Evolutionary conservation across 2,797 vertebrate species (phyloP).

Genomic region (Lithobates sylvaticus): DNA sequence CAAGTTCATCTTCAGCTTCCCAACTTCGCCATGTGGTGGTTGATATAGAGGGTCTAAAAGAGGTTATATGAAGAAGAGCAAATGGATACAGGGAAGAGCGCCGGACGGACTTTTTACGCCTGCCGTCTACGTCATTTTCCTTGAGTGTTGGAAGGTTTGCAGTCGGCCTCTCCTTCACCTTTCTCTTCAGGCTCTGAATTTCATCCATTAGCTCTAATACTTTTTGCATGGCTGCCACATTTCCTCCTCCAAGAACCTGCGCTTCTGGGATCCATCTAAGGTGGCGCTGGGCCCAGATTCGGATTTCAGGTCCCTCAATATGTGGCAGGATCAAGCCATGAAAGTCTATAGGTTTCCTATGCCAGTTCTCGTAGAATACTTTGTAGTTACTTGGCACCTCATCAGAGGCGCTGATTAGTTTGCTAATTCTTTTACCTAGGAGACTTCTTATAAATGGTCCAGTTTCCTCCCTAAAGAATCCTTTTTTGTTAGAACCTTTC

Average conservation of each 20-base stretch:
- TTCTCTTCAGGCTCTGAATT: slow-evolving; percentile 78
- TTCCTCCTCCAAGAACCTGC: slow-evolving; percentile 83
- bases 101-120: slow-evolving; percentile 73
- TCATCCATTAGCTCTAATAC: slow-evolving; percentile 81
- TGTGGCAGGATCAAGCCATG: slow-evolving; percentile 83
- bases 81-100: slow-evolving; percentile 87
- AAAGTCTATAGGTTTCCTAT: slow-evolving; percentile 79
- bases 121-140: slow-evolving; percentile 41
- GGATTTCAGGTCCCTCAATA: slow-evolving; percentile 81
- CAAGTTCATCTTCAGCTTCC: slow-evolving; percentile 80
- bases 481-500: slow-evolving; percentile 82
- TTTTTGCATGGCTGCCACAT: slow-evolving; percentile 76
- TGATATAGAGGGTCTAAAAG: slow-evolving; percentile 82
- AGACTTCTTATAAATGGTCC: slow-evolving; percentile 89
- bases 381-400: slow-evolving; percentile 73
- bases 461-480: slow-evolving; percentile 89
- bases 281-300: slow-evolving; percentile 87
- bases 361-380: slow-evolving; percentile 87
- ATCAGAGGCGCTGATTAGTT: slow-evolving; percentile 83
- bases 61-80: slow-evolving; percentile 77
- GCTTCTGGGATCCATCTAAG: slow-evolving; percentile 88
- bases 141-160: slow-evolving; percentile 57
- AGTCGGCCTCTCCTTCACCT: slow-evolving; percentile 70
- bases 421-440: slow-evolving; percentile 85
- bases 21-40: slow-evolving; percentile 82